phyloP scores from a whole-genome alignment of 2,888 invertebrate genomes.

The Sturmia bella region DNA sequence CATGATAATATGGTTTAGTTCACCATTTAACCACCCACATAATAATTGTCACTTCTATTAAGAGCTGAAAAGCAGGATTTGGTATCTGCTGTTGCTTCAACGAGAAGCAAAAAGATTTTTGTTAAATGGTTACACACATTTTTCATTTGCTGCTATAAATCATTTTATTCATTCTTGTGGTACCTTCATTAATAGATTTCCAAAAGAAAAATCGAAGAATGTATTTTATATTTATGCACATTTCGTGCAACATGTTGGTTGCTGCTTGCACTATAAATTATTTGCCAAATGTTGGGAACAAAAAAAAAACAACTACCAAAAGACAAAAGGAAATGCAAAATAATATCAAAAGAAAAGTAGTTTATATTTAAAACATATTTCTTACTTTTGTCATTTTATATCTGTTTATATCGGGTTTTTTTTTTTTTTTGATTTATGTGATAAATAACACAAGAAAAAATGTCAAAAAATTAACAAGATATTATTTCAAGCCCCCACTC shows the following conservation, averaged over 20 bases:
- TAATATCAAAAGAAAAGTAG: conserved; percentile 46
- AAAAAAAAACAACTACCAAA: conserved; percentile 14
- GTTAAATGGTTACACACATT: not conserved
- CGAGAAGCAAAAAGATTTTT: conserved; percentile 26
- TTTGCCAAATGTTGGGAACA: conserved; percentile 19
- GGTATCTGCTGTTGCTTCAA: conserved; percentile 12
- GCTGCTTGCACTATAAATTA: conserved; percentile 65
- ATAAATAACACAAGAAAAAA: conserved; percentile 67
- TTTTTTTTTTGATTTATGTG: conserved; percentile 44
- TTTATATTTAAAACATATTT: conserved; percentile 45
- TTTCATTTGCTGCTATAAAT: conserved; percentile 54
- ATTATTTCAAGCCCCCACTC: conserved; percentile 67
- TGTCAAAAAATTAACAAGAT: conserved; percentile 69
- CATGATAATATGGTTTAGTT: conserved; percentile 52
- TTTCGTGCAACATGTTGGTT: conserved; percentile 53
- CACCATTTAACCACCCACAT: conserved; percentile 68
- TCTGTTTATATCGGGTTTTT: conserved; percentile 4
- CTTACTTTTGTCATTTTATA: conserved; percentile 60
- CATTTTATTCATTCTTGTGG: conserved; percentile 32
- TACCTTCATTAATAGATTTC: conserved; percentile 47
- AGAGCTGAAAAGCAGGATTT: not conserved
- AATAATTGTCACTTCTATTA: conserved; percentile 59
- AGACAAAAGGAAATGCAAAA: conserved; percentile 61
- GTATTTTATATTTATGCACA: conserved; percentile 58
- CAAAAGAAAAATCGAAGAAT: conserved; percentile 30